Evolutionary conservation across 2,113 vertebrate genomes (phyloP), one percentile per base, ranked within the genome.

Genomic region (Alligator mississippiensis): DNA sequence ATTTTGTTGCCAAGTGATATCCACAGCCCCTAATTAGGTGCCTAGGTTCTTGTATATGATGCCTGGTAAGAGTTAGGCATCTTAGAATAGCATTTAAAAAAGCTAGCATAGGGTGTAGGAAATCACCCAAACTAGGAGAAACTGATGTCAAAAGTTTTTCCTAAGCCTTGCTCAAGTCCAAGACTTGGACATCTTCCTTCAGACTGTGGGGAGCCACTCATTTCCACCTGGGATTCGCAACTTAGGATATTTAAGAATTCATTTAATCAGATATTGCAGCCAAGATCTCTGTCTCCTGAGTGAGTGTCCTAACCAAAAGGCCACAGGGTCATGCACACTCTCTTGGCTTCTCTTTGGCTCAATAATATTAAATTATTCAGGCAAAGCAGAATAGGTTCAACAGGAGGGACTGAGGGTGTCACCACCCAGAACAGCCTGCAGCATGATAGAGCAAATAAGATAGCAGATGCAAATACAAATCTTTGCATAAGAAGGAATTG

Each of bases 31-130:
- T 47, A 47, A 47, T 47, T 47, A 47, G 47, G 47, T 47, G 47
- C 47, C 38, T 58, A 4, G 34, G 77, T 77, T 90, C 78, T 22
- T 24, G 9, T 70, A 47, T 9, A 79, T 59, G 22, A 59, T n/a
- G 10, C 6, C 34, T 85, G 22, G 1, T 47, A 47, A 12, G 70
- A 85, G 21, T 3, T 60, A 28, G 19, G 75, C 18, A 91, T 30
- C 30, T 84, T 30, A 78, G 81, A 82, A 30, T 21, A 81, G 3
- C 11, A 16, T 75, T 7, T 2, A 3, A 78, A 57, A 47, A 81
- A 78, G 2, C 2, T 1, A 5, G 3, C 6, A 82, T 21, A 74
- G 34, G 3, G 38, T 55, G 3, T 16, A 14, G 24, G 5, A 4
- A 78, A 34, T 78, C 58, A 27, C 4, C 16, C 74, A 54, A 80